Base-by-base conservation (phyloP, 1,140 invertebrate genomes). In the Neodiprion virginianus region DNA sequence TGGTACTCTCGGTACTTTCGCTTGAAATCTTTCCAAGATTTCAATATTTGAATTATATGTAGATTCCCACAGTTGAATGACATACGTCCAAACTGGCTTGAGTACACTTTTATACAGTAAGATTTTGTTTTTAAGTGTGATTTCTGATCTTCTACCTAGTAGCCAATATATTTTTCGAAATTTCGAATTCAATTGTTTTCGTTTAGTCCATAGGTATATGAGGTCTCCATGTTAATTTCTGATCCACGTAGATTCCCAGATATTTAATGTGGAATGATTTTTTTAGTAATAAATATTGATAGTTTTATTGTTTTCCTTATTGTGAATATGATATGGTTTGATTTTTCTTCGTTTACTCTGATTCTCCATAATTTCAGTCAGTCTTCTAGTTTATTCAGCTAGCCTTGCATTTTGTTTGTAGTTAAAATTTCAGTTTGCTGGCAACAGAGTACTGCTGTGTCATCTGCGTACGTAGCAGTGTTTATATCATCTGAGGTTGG, bases 81-180 rank as follows among this genome's bases (percentile, higher is more conserved):
- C 83, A 75, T 85, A 83, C 7, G 73, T 81, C 81, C 83, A 85
- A 8, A 84, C 75, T 10, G 84, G 83, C 72, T 81, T 80, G 7
- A 85, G 73, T 5, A 84, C 78, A 3, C 47, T 23, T 67, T 84
- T 80, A 72, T 86, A 83, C 1, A 85, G 50, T 12, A 81, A 66
- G 5, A 84, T 17, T 80, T 86, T 85, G 72, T 81, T 82, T 53
- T 81, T 17, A n/a, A 77, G 8, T 11, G 74, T 77, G 66, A 83
- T 53, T 66, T 76, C 72, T n/a, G 47, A 69, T 71, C 48, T 74
- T 48, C 11, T 75, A 74, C 49, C 80, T 67, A 48, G 79, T 65
- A 76, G 78, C 79, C 81, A 83, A 53, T 78, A 78, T 72, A 81
- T 76, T 67, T 81, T 77, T 49, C 72, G 75, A 17, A 79, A 50